Percentiles rank a stretch among this genome's conserved stretches.
Conservation (phyloP, 2,113 vertebrate species). For the Dipodomys ordii region DNA sequence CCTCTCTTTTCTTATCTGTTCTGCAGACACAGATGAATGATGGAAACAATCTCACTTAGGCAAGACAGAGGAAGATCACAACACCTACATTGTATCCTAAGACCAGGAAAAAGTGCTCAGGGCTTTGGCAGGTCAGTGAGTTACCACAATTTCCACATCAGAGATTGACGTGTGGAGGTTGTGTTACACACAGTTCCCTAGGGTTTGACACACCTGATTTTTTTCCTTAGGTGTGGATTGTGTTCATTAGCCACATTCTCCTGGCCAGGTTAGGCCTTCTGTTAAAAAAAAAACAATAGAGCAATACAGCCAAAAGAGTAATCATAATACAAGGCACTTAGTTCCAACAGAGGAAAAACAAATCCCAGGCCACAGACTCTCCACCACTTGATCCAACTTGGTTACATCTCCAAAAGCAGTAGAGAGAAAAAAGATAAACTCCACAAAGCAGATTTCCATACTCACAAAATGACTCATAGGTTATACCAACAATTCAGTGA, state of each 20-base stretch:
- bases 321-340: neutral
- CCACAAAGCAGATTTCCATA: neutral
- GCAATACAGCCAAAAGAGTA: neutral
- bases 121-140: neutral
- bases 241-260: neutral
- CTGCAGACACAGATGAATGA: neutral
- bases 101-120: neutral
- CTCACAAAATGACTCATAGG: slow-evolving; percentile 45
- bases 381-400: neutral
- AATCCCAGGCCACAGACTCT: neutral
- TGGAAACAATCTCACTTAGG: neutral
- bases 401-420: neutral
- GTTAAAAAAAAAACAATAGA: neutral
- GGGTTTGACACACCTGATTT: neutral
- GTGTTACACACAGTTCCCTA: neutral
- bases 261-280: neutral
- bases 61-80: neutral
- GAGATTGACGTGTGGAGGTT: neutral
- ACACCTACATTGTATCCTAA: neutral
- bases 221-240: neutral
- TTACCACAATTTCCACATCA: neutral
- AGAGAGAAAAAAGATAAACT: neutral
- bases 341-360: neutral
- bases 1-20: neutral
- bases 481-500: slow-evolving; percentile 25